phyloP scores from a whole-genome alignment of 1,140 invertebrate genomes.

The Drosophila mayri region DNA sequence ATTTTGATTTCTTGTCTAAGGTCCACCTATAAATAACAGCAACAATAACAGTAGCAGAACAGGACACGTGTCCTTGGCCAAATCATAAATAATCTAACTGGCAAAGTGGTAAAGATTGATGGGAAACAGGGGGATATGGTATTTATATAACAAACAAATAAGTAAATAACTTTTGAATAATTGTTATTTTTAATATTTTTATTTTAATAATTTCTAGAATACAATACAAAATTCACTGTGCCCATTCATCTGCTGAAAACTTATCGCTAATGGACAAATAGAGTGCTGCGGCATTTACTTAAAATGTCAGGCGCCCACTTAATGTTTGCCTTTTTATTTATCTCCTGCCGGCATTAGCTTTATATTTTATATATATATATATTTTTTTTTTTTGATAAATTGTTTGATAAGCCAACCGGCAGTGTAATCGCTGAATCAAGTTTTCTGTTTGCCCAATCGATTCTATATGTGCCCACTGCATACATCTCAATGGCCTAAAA shows the following conservation, averaged over 20 bases:
- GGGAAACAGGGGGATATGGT: background rate
- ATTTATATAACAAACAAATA: too few relatives aligned
- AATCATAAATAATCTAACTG: conserved; percentile 25
- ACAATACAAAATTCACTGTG: too few relatives aligned
- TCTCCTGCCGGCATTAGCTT: background rate
- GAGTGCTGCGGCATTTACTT: background rate
- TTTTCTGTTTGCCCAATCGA: conserved; percentile 27
- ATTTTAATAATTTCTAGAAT: too few relatives aligned
- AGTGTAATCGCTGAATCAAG: conserved; percentile 16
- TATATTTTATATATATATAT: background rate
- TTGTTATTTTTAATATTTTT: background rate
- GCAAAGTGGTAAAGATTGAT: conserved; percentile 11
- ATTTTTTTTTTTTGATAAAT: conserved; percentile 29
- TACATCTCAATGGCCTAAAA: conserved; percentile 23
- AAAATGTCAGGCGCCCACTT: conserved; percentile 10
- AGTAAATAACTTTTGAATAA: background rate
- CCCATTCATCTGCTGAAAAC: conserved; percentile 1
- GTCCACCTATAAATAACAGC: conserved; percentile 19
- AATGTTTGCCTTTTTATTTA: conserved; percentile 1
- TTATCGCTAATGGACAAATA: conserved; percentile 10
- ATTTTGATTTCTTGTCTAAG: conserved; percentile 65
- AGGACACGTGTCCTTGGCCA: conserved; percentile 31
- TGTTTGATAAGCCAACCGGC: conserved; percentile 27
- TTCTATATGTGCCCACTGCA: background rate
- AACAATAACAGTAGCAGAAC: conserved; percentile 8